Evolutionary conservation across 2,888 invertebrate species (phyloP), one percentile per base, ranked within the genome.

Genomic region (Eurytoma adleriae): DNA sequence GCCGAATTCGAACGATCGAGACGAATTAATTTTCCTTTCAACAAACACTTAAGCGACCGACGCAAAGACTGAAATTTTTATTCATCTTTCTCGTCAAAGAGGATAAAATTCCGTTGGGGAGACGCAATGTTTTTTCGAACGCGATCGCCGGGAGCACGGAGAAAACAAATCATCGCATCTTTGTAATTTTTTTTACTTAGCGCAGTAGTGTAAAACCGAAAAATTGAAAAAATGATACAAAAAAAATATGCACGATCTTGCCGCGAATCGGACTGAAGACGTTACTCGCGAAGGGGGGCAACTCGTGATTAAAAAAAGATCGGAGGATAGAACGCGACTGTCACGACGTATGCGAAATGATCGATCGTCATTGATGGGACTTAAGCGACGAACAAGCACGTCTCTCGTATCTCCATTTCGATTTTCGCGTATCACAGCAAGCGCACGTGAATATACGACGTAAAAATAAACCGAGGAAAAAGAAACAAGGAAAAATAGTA

Each of bases 341-440:
- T 69, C 24, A 52, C 40, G 40, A 40, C 40, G 40, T 40, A 50
- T 18, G 24, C 18, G 52, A 24, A 71, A 50, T 54, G 62, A 54
- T 10, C 64, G 64, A 62, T 56, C 14, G 50, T 73, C 64, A 66
- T 54, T 72, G 62, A 24, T 24, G 24, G 40, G 16, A 54, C 30
- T 18, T 64, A 66, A 73, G 73, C n/a, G 30, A 61, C 27, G n/a
- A 68, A 68, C 54, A 30, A 72, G 64, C 54, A 64, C 72, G 73
- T 73, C 64, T 73, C 64, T 73, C 70, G 71, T 10, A 48, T 57
- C 66, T 67, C 12, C n/a, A 66, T 74, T 30, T 40, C n/a, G 50
- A 71, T 50, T 61, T 30, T 66, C 64, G 73, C 40, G 64, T 56
- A 61, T 14, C 62, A 71, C 56, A 30, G 40, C 56, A 56, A 24